Conservation (phyloP, 2,888 invertebrate genomes). For the Bellardia bayeri region DNA sequence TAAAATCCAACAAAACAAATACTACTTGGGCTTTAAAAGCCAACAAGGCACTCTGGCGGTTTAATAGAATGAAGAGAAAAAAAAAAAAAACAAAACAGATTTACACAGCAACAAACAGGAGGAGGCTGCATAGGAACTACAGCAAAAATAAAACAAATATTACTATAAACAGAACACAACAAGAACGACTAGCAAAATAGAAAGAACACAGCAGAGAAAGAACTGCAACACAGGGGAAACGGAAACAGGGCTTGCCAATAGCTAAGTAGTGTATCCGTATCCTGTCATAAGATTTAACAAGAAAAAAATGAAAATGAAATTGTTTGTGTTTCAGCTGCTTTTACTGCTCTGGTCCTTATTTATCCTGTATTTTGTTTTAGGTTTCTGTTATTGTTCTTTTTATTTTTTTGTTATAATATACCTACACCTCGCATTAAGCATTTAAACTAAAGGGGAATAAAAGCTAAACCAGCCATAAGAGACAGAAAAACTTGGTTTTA, state of each 20-base stretch:
- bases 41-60: slow-evolving; percentile 58
- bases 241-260: slow-evolving; percentile 74
- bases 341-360: slow-evolving; percentile 28
- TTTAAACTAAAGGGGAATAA: slow-evolving; percentile 54
- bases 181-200: background rate
- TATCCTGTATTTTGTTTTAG: slow-evolving; percentile 40
- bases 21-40: slow-evolving; percentile 67
- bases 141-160: slow-evolving; percentile 4
- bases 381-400: background rate
- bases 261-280: slow-evolving; percentile 74
- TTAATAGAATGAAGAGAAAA: slow-evolving; percentile 47
- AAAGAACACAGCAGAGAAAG: slow-evolving; percentile 23
- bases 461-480: slow-evolving; percentile 64
- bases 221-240: slow-evolving; percentile 66
- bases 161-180: slow-evolving; percentile 24
- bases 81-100: slow-evolving; percentile 28
- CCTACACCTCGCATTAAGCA: slow-evolving; percentile 48
- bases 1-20: slow-evolving; percentile 59
- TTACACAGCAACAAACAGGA: slow-evolving; percentile 25
- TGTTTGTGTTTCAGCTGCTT: slow-evolving; percentile 36
- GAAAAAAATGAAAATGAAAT: slow-evolving; percentile 7
- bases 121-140: slow-evolving; percentile 44
- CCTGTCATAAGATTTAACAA: slow-evolving; percentile 72
- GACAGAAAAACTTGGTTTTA: slow-evolving; percentile 34
- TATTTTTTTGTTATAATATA: slow-evolving; percentile 35